A percentile compares a stretch with the other conserved stretches of the same genome.
phyloP scores from a whole-genome alignment of 2,113 vertebrate genomes.

The Pteruthius melanotis region DNA sequence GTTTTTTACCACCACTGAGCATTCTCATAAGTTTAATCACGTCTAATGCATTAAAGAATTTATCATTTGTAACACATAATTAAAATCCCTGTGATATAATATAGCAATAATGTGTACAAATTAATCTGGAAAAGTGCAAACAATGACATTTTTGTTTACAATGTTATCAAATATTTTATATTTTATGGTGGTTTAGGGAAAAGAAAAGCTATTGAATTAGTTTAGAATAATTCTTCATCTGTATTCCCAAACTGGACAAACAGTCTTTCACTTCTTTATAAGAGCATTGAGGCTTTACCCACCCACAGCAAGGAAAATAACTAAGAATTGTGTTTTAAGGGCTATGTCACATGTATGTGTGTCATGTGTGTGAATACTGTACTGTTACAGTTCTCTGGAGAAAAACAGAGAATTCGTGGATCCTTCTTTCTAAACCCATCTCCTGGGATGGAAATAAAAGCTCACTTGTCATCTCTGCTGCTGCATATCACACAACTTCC shows the following conservation, averaged over 20 bases:
- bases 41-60: background rate
- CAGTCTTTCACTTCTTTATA: constrained; percentile 5
- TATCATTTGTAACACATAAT: background rate
- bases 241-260: constrained; percentile 23
- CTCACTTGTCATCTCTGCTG: background rate
- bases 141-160: background rate
- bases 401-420: background rate
- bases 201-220: constrained; percentile 34
- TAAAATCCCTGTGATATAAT: background rate
- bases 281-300: constrained; percentile 9
- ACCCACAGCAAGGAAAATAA: constrained; percentile 40
- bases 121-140: background rate
- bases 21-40: background rate
- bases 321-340: constrained; percentile 40
- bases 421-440: background rate
- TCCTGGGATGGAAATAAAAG: constrained; percentile 5
- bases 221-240: constrained; percentile 44
- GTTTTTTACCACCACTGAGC: background rate
- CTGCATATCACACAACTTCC: background rate
- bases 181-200: background rate
- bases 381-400: constrained; percentile 22
- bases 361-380: background rate
- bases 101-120: background rate
- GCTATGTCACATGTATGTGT: constrained; percentile 34
- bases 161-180: background rate